Conservation (phyloP, 2,113 vertebrate species). For the Isurus oxyrinchus region DNA sequence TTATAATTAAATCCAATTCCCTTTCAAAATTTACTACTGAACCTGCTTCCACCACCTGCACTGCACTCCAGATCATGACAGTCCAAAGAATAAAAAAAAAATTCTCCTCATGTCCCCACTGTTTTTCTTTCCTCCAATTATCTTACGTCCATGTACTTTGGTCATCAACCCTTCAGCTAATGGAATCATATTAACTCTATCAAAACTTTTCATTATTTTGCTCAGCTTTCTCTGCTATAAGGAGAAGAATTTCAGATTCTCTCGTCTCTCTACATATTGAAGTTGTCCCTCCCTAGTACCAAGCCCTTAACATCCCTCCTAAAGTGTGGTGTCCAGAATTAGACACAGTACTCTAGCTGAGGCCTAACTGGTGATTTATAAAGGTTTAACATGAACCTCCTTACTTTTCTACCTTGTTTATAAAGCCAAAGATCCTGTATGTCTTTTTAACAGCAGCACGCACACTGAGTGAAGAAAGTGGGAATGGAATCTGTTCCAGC, state of each 20-base stretch:
- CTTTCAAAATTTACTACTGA: neutral
- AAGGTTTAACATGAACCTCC: no score
- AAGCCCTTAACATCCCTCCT: neutral
- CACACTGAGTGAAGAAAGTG: no score
- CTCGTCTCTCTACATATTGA: neutral
- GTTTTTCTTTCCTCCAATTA: neutral
- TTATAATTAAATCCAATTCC: neutral
- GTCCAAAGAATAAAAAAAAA: neutral
- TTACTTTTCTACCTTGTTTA: no score
- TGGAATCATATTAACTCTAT: neutral
- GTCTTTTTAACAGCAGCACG: no score
- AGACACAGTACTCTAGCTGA: neutral
- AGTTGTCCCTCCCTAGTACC: neutral
- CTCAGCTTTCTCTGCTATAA: neutral
- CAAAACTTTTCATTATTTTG: neutral
- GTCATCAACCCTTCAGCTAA: no score
- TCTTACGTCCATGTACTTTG: no score
- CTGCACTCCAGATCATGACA: neutral
- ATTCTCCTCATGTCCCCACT: neutral
- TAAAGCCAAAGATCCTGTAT: no score
- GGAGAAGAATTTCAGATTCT: neutral
- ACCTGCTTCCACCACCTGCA: neutral
- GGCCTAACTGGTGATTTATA: no score
- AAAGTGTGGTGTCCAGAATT: neutral
- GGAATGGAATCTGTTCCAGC: no score